These are phyloP conservation scores for Erethizon dorsatum DNA, from an alignment of 2,797 vertebrate genomes.

Conservation along the genomic window DNA sequence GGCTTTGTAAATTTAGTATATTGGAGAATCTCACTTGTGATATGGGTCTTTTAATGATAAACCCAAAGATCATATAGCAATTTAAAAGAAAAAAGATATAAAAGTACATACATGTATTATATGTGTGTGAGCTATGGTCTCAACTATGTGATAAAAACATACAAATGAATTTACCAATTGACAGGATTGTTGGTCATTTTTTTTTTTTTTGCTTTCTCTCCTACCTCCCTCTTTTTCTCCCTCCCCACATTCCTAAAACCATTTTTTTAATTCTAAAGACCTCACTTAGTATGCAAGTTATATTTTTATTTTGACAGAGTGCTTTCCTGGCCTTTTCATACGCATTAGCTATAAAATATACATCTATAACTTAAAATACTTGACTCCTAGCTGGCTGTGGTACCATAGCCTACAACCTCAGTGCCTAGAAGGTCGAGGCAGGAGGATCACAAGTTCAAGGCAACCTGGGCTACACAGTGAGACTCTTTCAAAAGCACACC, in stretches of 20 bases:
- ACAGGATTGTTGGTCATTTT: not conserved
- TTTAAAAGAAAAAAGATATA: not conserved
- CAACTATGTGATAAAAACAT: not conserved
- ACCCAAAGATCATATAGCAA: not conserved
- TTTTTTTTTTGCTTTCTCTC: not conserved
- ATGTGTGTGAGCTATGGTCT: not conserved
- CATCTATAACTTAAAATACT: not conserved
- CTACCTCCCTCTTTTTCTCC: not conserved
- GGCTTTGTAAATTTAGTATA: slow-evolving; percentile 31
- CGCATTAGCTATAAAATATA: not conserved
- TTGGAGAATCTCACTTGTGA: not conserved
- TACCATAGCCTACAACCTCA: not conserved
- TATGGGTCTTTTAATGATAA: not conserved
- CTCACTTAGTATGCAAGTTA: not conserved
- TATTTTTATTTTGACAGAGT: not conserved
- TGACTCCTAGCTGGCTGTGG: not conserved
- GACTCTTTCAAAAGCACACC: not conserved
- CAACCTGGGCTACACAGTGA: not conserved
- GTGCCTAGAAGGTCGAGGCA: not conserved
- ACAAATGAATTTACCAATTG: not conserved
- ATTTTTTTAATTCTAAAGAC: slow-evolving; percentile 17
- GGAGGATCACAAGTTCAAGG: not conserved
- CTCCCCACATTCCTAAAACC: not conserved
- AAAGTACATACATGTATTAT: not conserved
- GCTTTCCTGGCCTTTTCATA: not conserved